Evolutionary conservation across 2,113 vertebrate genomes (phyloP), one percentile per base, ranked within the genome.

Genomic region (Gobius niger): DNA sequence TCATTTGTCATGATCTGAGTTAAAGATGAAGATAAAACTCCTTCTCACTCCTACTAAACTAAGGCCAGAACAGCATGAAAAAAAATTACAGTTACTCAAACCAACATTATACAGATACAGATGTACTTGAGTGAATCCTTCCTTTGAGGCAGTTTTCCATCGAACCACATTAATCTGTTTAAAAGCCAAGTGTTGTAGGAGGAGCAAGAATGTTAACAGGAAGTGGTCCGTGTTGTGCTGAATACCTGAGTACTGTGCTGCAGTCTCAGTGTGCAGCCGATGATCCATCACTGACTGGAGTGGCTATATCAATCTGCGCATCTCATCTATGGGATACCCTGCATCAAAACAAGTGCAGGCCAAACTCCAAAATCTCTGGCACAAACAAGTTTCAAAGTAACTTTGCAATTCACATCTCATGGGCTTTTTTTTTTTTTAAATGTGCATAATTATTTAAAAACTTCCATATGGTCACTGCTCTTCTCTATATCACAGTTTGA

Each of bases 281-380:
- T 61, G 53, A 40, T 70, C 69, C 69, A 71, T 68, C 34, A 65
- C 59, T 67, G 56, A 76, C 75, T 65, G 60, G 61, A 66, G 80
- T 60, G 70, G 62, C 81, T 72, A 72, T 72, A 72, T 81, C 59
- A 64, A 77, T 78, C 49, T 78, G 72, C 76, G 75, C 72, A 74
- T 76, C 65, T 81, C 67, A 78, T 85, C 49, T 78, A 34, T 34
- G 3, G 24, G 24, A 34, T 6, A 50, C 44, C n/a, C 19, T 8
- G 50, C 44, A 53, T 14, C 7, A 16, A 13, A 42, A 47, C 47
- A 78, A 15, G 69, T 68, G 13, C 53, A 41, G 65, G 42, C 70
- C 24, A 75, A 73, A 70, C 24, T 73, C 44, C 10, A 49, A 41
- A 75, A 60, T 63, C 65, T 70, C 53, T 68, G 57, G 65, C 34